Evolutionary conservation across 2,888 invertebrate genomes (phyloP).

Genomic region (Microctonus aethiopoides): DNA sequence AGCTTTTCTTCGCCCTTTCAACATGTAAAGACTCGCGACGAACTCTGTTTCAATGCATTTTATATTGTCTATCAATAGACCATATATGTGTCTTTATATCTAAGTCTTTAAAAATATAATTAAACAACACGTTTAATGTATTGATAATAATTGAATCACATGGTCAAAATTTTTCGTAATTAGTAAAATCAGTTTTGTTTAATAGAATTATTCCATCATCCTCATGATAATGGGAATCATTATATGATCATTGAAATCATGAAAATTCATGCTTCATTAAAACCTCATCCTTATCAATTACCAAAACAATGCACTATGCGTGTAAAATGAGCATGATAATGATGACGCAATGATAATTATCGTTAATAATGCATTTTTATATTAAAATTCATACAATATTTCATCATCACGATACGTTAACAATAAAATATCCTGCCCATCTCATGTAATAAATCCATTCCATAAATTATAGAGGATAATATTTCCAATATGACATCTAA

Average conservation of each 20-base stretch:
- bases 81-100: no score
- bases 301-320: neutral
- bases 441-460: neutral
- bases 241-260: neutral
- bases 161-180: no score
- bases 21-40: slow-evolving; percentile 6
- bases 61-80: neutral
- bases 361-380: neutral
- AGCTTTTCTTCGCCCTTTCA: slow-evolving; percentile 57
- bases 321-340: neutral
- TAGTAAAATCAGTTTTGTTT: no score
- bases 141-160: no score
- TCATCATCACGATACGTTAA: neutral
- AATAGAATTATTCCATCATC: no score
- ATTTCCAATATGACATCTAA: no score
- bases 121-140: no score
- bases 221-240: no score
- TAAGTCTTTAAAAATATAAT: no score
- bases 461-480: no score
- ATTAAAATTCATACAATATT: neutral
- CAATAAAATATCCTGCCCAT: neutral
- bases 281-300: neutral
- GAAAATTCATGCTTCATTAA: neutral
- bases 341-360: neutral
- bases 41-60: neutral